These are phyloP conservation scores for Drosophila eugracilis DNA, from an alignment of 1,140 invertebrate genomes.

Conservation along the genomic window DNA sequence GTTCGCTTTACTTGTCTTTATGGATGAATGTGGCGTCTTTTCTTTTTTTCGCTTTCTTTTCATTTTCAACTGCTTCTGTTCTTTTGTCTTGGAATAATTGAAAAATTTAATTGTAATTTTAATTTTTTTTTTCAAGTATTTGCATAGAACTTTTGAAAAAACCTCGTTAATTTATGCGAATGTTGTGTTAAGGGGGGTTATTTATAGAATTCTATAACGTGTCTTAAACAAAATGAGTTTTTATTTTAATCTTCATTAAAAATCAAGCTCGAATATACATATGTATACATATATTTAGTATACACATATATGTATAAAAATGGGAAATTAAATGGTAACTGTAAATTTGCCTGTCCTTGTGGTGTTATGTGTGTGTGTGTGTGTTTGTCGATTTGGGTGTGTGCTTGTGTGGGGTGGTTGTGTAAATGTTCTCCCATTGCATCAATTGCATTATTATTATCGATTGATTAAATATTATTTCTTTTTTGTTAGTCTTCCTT, in stretches of 20 bases:
- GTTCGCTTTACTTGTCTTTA: conserved; percentile 51
- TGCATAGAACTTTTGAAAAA: conserved; percentile 77
- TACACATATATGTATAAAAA: conserved; percentile 36
- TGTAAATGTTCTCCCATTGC: conserved; percentile 15
- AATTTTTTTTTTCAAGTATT: conserved; percentile 56
- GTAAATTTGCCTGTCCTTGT: conserved; percentile 14
- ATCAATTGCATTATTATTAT: conserved; percentile 26
- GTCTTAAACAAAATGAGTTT: conserved; percentile 24
- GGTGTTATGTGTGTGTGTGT: conserved; percentile 14
- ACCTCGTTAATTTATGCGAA: conserved; percentile 40
- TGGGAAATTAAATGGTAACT: conserved; percentile 31
- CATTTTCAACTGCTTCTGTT: conserved; percentile 29
- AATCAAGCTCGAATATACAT: conserved; percentile 38
- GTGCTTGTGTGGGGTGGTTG: conserved; percentile 8
- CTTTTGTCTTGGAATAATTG: conserved; percentile 48
- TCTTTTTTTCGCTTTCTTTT: conserved; percentile 53
- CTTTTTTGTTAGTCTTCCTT: conserved; percentile 35
- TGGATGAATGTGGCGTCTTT: conserved; percentile 78
- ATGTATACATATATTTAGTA: conserved; percentile 4
- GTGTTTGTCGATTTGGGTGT: conserved; percentile 10
- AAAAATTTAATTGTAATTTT: conserved; percentile 35
- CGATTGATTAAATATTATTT: conserved; percentile 25
- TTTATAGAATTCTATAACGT: conserved; percentile 14
- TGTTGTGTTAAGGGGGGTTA: conserved; percentile 35
- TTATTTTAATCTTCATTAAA: conserved; percentile 32